Base-by-base conservation (phyloP, 2,113 vertebrate species). In the Perognathus longimembris region DNA sequence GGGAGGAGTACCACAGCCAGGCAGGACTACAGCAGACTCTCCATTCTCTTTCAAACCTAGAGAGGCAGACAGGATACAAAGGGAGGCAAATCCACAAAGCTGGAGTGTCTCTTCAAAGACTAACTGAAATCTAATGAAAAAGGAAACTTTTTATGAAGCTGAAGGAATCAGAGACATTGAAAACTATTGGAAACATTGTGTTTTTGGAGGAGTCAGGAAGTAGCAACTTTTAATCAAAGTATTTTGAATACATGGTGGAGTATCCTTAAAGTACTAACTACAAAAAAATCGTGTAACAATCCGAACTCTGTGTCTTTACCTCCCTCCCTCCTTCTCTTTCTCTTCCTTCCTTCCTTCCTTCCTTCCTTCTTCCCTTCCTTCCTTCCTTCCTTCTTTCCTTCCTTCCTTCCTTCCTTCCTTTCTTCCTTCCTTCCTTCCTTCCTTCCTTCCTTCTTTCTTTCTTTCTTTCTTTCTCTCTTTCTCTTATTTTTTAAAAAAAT, bases 91-190 rank as follows among this genome's bases (percentile, higher is more conserved):
- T 11, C 5, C 34, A 81, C 64, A 81, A 84, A 88, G 54, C 59
- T 9, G 17, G 26, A 38, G 42, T 81, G 8, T 85, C 70, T 93
- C 71, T 89, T 91, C 80, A 89, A 91, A 94, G 20, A 70, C 9
- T 34, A 67, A 57, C 30, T 77, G 54, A 82, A 93, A 85, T 80
- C 75, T 85, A 92, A 95, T 66, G 30, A 92, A 95, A 76, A 42
- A 50, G 32, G 50, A 83, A 95, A 85, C 7, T 88, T 75, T 93
- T 77, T 28, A 73, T 83, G 61, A 88, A 91, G 45, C 74, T 85
- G 20, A 85, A 75, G 50, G 40, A 81, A 86, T 83, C 79, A 95
- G 75, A 86, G 82, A 96, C 82, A 78, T n/a, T 6, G 32, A 78
- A 89, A 94, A 71, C 61, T 63, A 36, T 42, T 79, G 80, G 30